Percentiles rank a stretch among this genome's conserved stretches.
Conservation (phyloP, 2,888 invertebrate species). For the Drosophila picticornis region DNA sequence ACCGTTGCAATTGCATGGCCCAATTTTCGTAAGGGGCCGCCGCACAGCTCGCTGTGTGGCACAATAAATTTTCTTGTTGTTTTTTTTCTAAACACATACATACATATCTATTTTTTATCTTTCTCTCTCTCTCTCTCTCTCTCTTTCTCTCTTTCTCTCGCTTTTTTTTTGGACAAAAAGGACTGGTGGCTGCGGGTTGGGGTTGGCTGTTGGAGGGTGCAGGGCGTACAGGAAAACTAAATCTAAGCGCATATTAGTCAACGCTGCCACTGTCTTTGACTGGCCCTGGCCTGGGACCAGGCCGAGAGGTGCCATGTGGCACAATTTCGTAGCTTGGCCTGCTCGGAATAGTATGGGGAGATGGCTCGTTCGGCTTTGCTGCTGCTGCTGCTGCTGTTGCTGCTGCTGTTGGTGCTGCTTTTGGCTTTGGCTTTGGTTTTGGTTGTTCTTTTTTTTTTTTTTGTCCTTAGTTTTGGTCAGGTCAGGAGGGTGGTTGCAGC, state of each 20-base stretch:
- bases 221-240: slow-evolving; percentile 44
- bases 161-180: slow-evolving; percentile 18
- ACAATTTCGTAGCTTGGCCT: slow-evolving; percentile 58
- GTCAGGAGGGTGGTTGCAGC: slow-evolving; percentile 9
- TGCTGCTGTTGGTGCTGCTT: slow-evolving; percentile 10
- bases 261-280: slow-evolving; percentile 64
- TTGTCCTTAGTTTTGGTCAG: slow-evolving; percentile 11
- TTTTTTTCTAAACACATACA: neutral
- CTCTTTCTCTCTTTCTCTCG: neutral
- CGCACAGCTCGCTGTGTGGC: slow-evolving; percentile 27
- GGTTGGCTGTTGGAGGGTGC: slow-evolving; percentile 4
- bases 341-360: slow-evolving; percentile 25
- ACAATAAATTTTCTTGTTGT: slow-evolving; percentile 51
- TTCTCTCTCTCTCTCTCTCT: neutral
- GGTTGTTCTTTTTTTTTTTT: neutral
- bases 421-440: slow-evolving; percentile 3
- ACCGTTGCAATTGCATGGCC: slow-evolving; percentile 71
- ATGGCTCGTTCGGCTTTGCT: neutral
- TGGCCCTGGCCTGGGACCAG: slow-evolving; percentile 63
- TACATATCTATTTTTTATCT: slow-evolving; percentile 15
- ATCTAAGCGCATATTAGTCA: slow-evolving; percentile 71
- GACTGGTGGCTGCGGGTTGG: neutral
- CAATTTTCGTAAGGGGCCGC: slow-evolving; percentile 53
- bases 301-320: slow-evolving; percentile 61
- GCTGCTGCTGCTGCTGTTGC: neutral